Conservation (phyloP, 1,140 invertebrate species). For the Pararge aegeria region DNA sequence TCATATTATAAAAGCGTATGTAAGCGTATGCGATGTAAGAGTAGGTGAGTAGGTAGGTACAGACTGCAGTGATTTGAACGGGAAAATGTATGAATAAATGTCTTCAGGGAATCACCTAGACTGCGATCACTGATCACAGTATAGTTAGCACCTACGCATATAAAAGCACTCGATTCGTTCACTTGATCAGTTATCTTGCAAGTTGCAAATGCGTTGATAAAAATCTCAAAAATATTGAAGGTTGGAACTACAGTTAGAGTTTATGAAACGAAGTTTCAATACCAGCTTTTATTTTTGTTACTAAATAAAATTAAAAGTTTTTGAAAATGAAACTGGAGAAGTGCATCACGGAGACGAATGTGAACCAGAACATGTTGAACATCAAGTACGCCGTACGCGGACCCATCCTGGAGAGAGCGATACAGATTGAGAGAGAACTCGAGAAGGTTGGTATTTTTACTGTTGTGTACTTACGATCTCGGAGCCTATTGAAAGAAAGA, state of each 20-base stretch:
- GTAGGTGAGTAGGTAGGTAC: too few species aligned
- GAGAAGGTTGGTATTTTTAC: slow-evolving; percentile 79
- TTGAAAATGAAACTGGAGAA: slow-evolving; percentile 52
- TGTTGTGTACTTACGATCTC: background rate
- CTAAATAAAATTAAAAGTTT: background rate
- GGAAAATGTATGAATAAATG: background rate
- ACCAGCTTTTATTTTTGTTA: background rate
- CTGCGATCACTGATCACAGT: background rate
- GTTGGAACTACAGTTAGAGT: too few species aligned
- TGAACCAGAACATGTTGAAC: slow-evolving; percentile 92
- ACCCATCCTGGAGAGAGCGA: slow-evolving; percentile 91
- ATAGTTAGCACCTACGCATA: background rate
- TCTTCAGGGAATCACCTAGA: background rate
- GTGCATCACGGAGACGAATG: slow-evolving; percentile 85
- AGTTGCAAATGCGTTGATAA: too few species aligned
- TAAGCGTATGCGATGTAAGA: too few species aligned
- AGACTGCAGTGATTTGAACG: background rate
- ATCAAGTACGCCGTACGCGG: slow-evolving; percentile 96
- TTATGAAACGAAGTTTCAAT: too few species aligned
- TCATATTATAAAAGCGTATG: too few species aligned
- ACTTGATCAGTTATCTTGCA: background rate
- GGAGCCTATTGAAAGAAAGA: too few species aligned
- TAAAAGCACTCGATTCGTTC: background rate
- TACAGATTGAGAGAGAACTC: slow-evolving; percentile 89
- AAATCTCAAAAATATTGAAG: too few species aligned